Evolutionary conservation across 2,888 invertebrate genomes (phyloP), one percentile per base, ranked within the genome.

Genomic region (Neoascia interrupta): DNA sequence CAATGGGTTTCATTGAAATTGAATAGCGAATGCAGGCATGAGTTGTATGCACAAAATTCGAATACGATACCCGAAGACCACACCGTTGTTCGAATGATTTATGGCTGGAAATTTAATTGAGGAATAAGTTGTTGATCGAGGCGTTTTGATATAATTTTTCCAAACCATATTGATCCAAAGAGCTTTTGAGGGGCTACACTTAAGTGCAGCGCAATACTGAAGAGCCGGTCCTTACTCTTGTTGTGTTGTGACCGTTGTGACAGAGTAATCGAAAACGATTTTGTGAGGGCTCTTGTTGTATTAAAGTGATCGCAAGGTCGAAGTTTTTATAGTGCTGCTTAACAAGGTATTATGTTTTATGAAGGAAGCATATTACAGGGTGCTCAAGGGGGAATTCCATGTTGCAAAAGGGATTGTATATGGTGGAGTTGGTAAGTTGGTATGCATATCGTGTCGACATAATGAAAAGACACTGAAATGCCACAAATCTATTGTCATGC

Each of bases 51-150:
- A 43, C 41, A 43, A 8, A 5, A 51, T n/a, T n/a, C n/a, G n/a
- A 47, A 47, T 51, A 39, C 19, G 23, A 51, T 64, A 64, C 47
- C 26, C 23, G 11, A 56, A 37, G 75, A 75, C 75, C 75, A 75
- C 63, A 75, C 75, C 75, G 21, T 54, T n/a, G n/a, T n/a, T 70
- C 58, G 70, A 64, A 72, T 76, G 76, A 76, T 76, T 76, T 76
- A 76, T 76, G 51, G 31, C 21, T 28, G 51, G 28, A 54, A 47
- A 60, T 53, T 76, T 60, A 70, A 76, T 64, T 75, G 56, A 63
- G 70, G 75, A 64, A 75, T 31, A 64, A 64, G 58, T n/a, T n/a
- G 70, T 64, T 70, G 76, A 76, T 70, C 64, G 58, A 70, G 53
- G 70, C 31, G 64, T 37, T 37, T 64, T 76, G 64, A 76, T 76